These are phyloP conservation scores for Ellobius talpinus DNA, from an alignment of 2,113 vertebrate species.

Conservation along the genomic window DNA sequence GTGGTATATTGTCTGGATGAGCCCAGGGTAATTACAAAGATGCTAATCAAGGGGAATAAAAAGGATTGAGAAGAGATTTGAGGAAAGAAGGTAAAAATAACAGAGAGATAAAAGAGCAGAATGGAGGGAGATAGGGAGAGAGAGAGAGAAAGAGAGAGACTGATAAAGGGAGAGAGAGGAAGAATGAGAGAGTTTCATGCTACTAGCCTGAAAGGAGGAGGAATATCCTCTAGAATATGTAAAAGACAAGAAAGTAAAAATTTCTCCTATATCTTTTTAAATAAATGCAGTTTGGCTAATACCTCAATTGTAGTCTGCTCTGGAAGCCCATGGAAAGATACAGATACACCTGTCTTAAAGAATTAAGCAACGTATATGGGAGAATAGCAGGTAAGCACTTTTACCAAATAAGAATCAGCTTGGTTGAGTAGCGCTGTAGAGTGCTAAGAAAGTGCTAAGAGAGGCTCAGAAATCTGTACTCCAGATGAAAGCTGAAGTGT, in stretches of 20 bases:
- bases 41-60: not conserved
- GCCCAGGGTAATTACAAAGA: not conserved
- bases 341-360: not conserved
- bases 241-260: too few relatives aligned
- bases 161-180: too few relatives aligned
- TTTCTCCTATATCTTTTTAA: too few relatives aligned
- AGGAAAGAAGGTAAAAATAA: not conserved
- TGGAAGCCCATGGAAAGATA: not conserved
- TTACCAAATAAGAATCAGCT: not conserved
- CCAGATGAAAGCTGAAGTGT: not conserved
- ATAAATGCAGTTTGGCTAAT: too few relatives aligned
- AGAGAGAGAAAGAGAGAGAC: too few relatives aligned
- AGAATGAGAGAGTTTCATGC: too few relatives aligned
- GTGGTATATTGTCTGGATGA: not conserved
- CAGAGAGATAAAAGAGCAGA: too few relatives aligned
- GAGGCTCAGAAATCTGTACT: not conserved
- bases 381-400: not conserved
- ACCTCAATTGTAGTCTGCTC: not conserved
- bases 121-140: too few relatives aligned
- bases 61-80: not conserved
- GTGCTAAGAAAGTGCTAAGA: not conserved
- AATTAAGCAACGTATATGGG: not conserved
- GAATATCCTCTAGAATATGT: too few relatives aligned
- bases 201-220: too few relatives aligned
- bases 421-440: not conserved